Conservation (phyloP, 2,113 vertebrate species). For the Ciconia boyciana region DNA sequence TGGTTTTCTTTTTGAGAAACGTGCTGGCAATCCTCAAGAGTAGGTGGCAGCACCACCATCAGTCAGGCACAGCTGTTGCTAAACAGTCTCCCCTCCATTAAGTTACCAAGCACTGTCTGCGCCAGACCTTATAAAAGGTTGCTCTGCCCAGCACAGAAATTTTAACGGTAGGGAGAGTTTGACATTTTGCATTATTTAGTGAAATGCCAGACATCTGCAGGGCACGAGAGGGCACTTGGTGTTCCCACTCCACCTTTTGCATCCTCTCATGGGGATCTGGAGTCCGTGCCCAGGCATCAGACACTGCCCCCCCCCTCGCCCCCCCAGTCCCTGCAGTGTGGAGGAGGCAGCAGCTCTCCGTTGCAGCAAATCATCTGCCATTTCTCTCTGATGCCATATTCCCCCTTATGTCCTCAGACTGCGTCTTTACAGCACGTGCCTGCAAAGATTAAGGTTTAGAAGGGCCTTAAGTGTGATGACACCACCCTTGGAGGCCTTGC, state of each 20-base stretch:
- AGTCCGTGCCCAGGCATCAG: fast-evolving
- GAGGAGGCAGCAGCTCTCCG: not conserved
- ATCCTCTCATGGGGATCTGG: fast-evolving
- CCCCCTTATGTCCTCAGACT: not conserved
- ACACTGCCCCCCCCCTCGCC: too few species aligned
- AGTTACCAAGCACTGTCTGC: not conserved
- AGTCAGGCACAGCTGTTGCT: not conserved
- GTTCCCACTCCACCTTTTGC: not conserved
- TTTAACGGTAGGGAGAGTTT: not conserved
- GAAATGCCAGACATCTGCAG: not conserved
- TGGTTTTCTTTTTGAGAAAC: not conserved
- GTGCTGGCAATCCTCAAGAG: not conserved
- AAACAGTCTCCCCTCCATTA: not conserved
- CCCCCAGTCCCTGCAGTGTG: not conserved
- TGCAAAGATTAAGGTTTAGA: not conserved
- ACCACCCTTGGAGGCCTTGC: not conserved
- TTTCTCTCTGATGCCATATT: not conserved
- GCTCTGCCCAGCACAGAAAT: not conserved
- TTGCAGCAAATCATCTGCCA: not conserved
- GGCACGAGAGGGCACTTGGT: not conserved
- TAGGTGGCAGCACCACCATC: not conserved
- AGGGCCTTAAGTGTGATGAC: not conserved
- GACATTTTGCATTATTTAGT: not conserved
- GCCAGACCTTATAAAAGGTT: not conserved
- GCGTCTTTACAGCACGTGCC: not conserved